Evolutionary conservation across 1,140 invertebrate genomes (phyloP), one percentile per base, ranked within the genome.

Genomic region (Orchesella cincta): DNA sequence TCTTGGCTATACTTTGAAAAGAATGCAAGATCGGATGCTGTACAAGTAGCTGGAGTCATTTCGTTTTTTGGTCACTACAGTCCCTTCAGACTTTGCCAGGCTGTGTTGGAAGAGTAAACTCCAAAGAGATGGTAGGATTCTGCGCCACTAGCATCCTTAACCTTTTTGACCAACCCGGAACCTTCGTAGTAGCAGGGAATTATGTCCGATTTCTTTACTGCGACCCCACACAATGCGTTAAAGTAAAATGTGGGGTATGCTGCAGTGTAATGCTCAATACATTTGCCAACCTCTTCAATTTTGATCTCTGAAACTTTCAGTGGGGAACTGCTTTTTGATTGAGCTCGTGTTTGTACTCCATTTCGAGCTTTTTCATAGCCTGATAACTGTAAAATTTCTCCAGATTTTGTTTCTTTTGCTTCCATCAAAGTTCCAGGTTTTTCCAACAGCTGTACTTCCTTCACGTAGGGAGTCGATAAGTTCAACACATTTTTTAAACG

Each of bases 21-120:
- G 46, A 78, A 78, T 54, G 75, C 57, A 28, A 54, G 3, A 64
- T 78, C 77, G 18, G 74, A n/a, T 8, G 34, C 28, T 16, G 36
- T 28, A 62, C 77, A 78, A 8, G 36, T 14, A 54, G 57, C 12
- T 12, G 77, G 29, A 1, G n/a, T 33, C 36, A 62, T 46, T n/a
- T n/a, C 12, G 35, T 74, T 78, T 70, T 74, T 78, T 16, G n/a
- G 31, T n/a, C 1, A 67, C 46, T 8, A 36, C 5, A 0, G 76
- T 73, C 23, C 76, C 73, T 71, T 78, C 77, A 16, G 39, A 26
- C 46, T 78, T 74, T 12, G 77, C 73, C 5, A 73, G 39, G 77
- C 73, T 36, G 77, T 52, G 71, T 78, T 78, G 12, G 77, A 74
- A 31, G 77, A 78, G 29, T 78, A 78, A 0, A 78, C 46, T n/a